phyloP scores from a whole-genome alignment of 2,888 invertebrate genomes.

The Sympetrum striolatum region DNA sequence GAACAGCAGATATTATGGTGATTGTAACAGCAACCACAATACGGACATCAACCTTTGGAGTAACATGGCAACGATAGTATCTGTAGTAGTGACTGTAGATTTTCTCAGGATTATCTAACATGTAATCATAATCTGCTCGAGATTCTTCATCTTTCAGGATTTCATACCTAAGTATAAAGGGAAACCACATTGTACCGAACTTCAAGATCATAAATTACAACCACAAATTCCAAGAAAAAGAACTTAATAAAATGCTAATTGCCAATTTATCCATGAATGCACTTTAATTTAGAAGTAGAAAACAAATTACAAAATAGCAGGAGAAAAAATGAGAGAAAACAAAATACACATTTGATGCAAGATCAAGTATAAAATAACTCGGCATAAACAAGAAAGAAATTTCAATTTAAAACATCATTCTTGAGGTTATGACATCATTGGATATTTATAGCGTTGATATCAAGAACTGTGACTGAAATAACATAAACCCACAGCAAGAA shows the following conservation, averaged over 20 bases:
- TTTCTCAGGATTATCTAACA: slow-evolving; percentile 93
- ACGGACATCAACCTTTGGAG: slow-evolving; percentile 90
- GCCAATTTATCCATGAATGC: background rate
- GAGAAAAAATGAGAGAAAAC: too few species aligned
- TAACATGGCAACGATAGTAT: slow-evolving; percentile 85
- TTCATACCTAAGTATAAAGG: slow-evolving; percentile 64
- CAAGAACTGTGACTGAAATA: too few species aligned
- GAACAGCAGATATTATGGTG: slow-evolving; percentile 82
- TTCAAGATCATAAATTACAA: background rate
- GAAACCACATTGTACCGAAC: background rate
- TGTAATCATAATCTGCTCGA: slow-evolving; percentile 89
- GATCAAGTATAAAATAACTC: too few species aligned
- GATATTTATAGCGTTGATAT: too few species aligned
- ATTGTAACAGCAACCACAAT: slow-evolving; percentile 86
- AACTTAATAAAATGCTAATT: background rate
- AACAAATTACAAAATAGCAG: too few species aligned
- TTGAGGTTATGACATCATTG: too few species aligned
- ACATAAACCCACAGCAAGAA: too few species aligned
- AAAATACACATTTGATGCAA: too few species aligned
- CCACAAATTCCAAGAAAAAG: slow-evolving; percentile 51
- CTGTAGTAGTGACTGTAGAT: slow-evolving; percentile 91
- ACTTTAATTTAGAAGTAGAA: too few species aligned
- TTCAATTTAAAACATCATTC: too few species aligned
- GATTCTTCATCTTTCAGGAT: slow-evolving; percentile 90
- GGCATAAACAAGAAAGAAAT: too few species aligned